Evolutionary conservation across 2,797 vertebrate genomes (phyloP), one percentile per base, ranked within the genome.

Genomic region (Todus mexicanus): DNA sequence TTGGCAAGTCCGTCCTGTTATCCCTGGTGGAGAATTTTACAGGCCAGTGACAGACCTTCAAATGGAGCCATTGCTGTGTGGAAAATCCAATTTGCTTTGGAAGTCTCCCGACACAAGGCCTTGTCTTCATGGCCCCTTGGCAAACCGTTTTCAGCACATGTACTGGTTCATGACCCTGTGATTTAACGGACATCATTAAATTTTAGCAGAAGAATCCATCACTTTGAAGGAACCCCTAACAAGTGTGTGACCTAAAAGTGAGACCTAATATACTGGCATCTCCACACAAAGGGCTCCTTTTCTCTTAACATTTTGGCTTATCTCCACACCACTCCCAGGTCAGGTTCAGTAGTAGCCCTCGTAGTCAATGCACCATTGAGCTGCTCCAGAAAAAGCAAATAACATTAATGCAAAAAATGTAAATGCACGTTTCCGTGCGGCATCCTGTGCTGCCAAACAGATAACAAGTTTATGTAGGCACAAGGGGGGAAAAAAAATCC

Each of bases 111-210:
- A 94, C 93, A 94, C 86, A 93, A 90, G 92, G 81, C 84, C 92
- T 91, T 91, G 81, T 92, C 94, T 95, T 95, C 79, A 88, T 94
- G 89, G 90, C 75, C 79, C 90, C 73, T 76, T 75, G 69, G 83
- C 81, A 90, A 90, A 77, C 80, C 92, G 43, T 80, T 92, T 94
- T 63, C 93, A 92, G 89, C 92, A 80, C 93, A 95, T 90, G 91
- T 72, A 87, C 45, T 66, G 12, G 93, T 96, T 96, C 95, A 78
- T 60, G 95, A 95, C 96, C 94, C 80, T 69, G 63, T 90, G 93
- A 89, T 97, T 96, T 96, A 94, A 94, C 27, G 12, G 95, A 88
- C 90, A 92, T 95, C 93, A 96, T 96, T 96, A 95, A 95, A 96
- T 93, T 96, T 96, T 96, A 94, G 95, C 95, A 89, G 95, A 94